Evolutionary conservation across 2,888 invertebrate genomes (phyloP), one percentile per base, ranked within the genome.

Genomic region (Volucella inflata): DNA sequence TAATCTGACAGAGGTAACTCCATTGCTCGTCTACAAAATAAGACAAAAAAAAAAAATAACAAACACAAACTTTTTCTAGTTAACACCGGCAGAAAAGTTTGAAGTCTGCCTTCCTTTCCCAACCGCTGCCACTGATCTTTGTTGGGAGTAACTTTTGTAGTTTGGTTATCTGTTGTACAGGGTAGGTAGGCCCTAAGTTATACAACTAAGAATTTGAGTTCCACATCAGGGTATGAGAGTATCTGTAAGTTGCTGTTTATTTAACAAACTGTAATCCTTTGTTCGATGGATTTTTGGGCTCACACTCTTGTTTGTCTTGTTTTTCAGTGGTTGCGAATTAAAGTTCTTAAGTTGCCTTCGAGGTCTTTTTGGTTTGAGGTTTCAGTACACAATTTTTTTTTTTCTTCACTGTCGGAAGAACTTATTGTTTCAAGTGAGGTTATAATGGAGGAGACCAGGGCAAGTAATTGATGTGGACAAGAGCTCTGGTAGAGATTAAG

Each of bases 191-290:
- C 30, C 9, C 2, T 30, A 55, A 8, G 40, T 40, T 38, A 8
- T 60, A 36, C 30, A 12, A 53, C 55, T 36, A 36, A 55, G 14
- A 55, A 36, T 55, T 17, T 30, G 11, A 11, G n/a, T 44, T 12
- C n/a, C n/a, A 12, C 11, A 44, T 44, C n/a, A 12, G 44, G 12
- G 44, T 44, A 44, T n/a, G 17, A n/a, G 38, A 16, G 14, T 8
- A 57, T 14, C 57, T 59, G 40, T 17, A 68, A 67, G 50, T 53
- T 70, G 65, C 11, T 79, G 74, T 83, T 83, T 79, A 83, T 83
- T 79, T 83, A 68, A 67, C 74, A 83, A 74, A 74, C 83, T 62
- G 62, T 83, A 79, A 78, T 83, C 83, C 83, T 79, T 79, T 83
- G 79, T 83, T 83, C 79, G 67, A 79, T 79, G 78, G 64, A 74